Evolutionary conservation across 2,888 invertebrate species (phyloP), one percentile per base, ranked within the genome.

Genomic region (Macrophya alboannulata): DNA sequence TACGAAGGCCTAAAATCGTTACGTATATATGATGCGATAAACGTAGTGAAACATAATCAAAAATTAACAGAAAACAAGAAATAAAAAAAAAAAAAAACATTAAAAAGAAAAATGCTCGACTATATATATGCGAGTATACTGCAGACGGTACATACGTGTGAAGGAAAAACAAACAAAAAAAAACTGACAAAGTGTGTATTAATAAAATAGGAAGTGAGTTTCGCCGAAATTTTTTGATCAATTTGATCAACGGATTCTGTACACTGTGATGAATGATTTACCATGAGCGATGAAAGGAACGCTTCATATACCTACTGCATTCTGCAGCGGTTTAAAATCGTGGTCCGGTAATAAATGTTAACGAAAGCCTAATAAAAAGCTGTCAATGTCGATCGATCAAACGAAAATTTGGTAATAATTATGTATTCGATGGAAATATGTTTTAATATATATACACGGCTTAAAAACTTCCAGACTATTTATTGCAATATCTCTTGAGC

Each of bases 1-100:
- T 74, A 45, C 21, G 40, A 55, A 77, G 77, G 77, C 77, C 77
- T 77, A 77, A 51, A 21, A 48, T 25, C 48, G 48, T 25, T 21
- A 55, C 77, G 77, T n/a, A n/a, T n/a, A n/a, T n/a, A 77, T 17
- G 31, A 77, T 48, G n/a, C 71, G 72, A 74, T 21, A 17, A 55
- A 37, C 51, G 51, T 48, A 17, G 77, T 31, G 51, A 77, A 55
- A 55, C 31, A 77, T 77, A 77, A 77, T 77, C 77, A 76, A 77
- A 77, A 77, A 37, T 62, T 31, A 31, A n/a, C n/a, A n/a, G n/a
- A n/a, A n/a, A n/a, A n/a, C n/a, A 10, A 48, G 12, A 48, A 48
- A 48, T 10, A 48, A 48, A 48, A 48, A 48, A 10, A 10, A 48
- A 48, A 48, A 48, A 48, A 48, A 48, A 10, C n/a, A 48, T 8